Evolutionary conservation across 1,140 invertebrate species (phyloP).

Genomic region (Drosophila nasuta): DNA sequence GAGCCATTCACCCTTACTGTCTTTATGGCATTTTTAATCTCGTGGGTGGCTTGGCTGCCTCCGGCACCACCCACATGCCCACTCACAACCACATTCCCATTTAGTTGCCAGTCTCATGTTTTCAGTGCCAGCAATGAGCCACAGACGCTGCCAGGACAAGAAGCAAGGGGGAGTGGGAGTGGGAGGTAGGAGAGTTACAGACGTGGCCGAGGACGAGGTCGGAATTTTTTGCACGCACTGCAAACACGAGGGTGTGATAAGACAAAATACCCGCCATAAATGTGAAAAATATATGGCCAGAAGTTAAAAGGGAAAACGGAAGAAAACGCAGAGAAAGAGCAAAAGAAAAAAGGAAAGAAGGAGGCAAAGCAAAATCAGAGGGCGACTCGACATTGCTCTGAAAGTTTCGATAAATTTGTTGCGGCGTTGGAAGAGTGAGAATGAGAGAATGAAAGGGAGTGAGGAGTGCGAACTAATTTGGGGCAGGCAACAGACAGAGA

Average conservation of each 20-base stretch:
- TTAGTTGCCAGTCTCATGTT: slow-evolving; percentile 13
- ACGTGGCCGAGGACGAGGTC: slow-evolving; percentile 19
- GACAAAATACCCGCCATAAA: slow-evolving; percentile 83
- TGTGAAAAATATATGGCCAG: slow-evolving; percentile 83
- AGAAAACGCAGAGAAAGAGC: slow-evolving; percentile 36
- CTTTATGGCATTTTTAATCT: slow-evolving; percentile 83
- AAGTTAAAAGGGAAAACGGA: slow-evolving; percentile 72
- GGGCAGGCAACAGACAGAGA: slow-evolving; percentile 31
- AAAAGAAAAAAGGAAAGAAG: slow-evolving; percentile 32
- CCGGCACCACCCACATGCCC: slow-evolving; percentile 23
- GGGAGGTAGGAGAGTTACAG: background rate
- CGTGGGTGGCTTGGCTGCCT: slow-evolving; percentile 70
- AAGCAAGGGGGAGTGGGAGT: background rate
- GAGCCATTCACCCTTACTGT: slow-evolving; percentile 83
- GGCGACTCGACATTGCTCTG: slow-evolving; percentile 15
- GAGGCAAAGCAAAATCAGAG: slow-evolving; percentile 59
- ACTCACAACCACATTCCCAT: slow-evolving; percentile 2
- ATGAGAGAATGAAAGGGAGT: too few relatives aligned
- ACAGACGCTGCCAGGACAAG: slow-evolving; percentile 35
- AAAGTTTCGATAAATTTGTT: slow-evolving; percentile 72
- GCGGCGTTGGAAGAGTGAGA: background rate
- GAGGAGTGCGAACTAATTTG: slow-evolving; percentile 70
- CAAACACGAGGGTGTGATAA: slow-evolving; percentile 82
- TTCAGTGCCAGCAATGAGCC: slow-evolving; percentile 29
- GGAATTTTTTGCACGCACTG: slow-evolving; percentile 81